These are phyloP conservation scores for Pandemis corylana DNA, from an alignment of 2,888 invertebrate species.

Conservation along the genomic window DNA sequence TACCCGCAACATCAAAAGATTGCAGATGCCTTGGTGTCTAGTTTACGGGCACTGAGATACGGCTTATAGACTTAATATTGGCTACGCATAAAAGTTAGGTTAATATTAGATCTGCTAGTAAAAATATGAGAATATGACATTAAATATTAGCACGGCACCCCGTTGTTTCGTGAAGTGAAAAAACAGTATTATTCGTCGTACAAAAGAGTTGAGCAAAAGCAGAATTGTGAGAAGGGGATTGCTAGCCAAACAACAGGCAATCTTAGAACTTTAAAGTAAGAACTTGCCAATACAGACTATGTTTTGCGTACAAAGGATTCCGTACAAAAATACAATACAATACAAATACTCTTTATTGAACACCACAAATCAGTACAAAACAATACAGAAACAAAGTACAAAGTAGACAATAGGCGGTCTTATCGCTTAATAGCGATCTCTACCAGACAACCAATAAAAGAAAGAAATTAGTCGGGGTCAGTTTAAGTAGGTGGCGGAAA, in stretches of 20 bases:
- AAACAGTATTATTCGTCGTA: not conserved
- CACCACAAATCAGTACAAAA: too few relatives aligned
- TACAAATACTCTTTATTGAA: too few relatives aligned
- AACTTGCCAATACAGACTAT: not conserved
- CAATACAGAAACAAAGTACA: too few relatives aligned
- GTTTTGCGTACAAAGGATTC: not conserved
- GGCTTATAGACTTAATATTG: not conserved
- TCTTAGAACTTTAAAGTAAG: conserved; percentile 2
- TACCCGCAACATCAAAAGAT: too few relatives aligned
- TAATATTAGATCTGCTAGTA: not conserved
- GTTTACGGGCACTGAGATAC: too few relatives aligned
- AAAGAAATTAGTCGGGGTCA: too few relatives aligned
- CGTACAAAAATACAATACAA: not conserved
- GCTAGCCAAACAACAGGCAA: not conserved
- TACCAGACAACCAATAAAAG: too few relatives aligned
- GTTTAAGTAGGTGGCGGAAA: too few relatives aligned
- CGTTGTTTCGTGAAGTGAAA: too few relatives aligned
- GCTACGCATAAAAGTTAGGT: not conserved
- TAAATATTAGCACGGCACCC: not conserved
- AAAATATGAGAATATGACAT: not conserved
- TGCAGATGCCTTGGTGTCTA: too few relatives aligned
- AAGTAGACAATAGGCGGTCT: too few relatives aligned
- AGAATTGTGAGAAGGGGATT: not conserved
- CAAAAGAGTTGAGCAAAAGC: not conserved
- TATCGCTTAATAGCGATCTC: too few relatives aligned